Conservation (phyloP, 2,888 invertebrate genomes). For the Sicus ferrugineus region DNA sequence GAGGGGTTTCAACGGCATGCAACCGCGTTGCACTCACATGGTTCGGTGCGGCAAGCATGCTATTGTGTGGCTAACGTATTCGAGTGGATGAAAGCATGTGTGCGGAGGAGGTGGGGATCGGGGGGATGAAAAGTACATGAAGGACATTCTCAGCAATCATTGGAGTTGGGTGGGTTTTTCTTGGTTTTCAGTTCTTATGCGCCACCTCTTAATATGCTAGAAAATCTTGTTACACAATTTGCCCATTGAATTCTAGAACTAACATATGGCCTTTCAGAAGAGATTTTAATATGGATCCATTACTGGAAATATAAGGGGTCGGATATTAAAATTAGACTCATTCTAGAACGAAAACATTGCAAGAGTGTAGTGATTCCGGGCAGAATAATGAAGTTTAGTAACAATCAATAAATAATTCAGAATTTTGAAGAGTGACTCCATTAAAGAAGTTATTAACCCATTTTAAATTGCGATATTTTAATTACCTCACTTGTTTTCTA, state of each 20-base stretch:
- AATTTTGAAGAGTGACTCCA: background rate
- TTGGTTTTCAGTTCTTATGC: background rate
- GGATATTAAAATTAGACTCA: too few relatives aligned
- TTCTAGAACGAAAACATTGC: too few relatives aligned
- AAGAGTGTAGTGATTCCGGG: too few relatives aligned
- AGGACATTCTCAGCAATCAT: background rate
- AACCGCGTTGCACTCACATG: conserved; percentile 29
- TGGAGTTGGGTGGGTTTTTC: background rate
- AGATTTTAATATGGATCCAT: too few relatives aligned
- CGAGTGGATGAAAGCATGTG: background rate
- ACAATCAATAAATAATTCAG: too few relatives aligned
- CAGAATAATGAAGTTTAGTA: too few relatives aligned
- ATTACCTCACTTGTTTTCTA: conserved; percentile 23
- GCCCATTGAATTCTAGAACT: too few relatives aligned
- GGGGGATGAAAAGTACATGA: background rate
- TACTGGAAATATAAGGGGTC: too few relatives aligned
- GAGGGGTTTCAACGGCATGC: conserved; percentile 31
- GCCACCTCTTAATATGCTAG: too few relatives aligned
- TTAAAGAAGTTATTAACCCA: conserved; percentile 16
- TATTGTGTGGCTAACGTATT: background rate
- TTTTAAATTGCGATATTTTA: conserved; percentile 14
- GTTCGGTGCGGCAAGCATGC: background rate
- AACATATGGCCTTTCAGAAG: too few relatives aligned
- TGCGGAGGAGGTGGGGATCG: too few relatives aligned
- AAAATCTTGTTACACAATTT: too few relatives aligned